A percentile compares a stretch with the other conserved stretches of the same genome.
Conservation (phyloP, 1,140 invertebrate species). For the Ooceraea biroi region DNA sequence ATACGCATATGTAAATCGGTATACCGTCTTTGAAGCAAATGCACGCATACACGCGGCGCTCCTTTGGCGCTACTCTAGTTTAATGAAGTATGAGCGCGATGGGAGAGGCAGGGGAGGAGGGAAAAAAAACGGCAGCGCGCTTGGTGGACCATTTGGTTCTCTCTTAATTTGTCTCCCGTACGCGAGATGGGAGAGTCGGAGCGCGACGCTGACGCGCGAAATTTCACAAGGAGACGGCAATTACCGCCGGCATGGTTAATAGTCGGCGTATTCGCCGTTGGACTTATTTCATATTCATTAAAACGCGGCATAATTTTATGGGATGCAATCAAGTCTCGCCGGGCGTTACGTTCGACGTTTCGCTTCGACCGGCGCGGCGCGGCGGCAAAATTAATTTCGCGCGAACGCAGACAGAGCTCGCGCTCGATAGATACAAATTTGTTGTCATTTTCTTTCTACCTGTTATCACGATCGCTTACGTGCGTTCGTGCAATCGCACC, state of each 20-base stretch:
- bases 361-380: neutral
- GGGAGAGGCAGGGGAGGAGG: neutral
- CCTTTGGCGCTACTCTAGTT: slow-evolving; percentile 51
- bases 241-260: slow-evolving; percentile 61
- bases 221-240: slow-evolving; percentile 65
- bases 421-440: too few species aligned
- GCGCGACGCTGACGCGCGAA: slow-evolving; percentile 32
- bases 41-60: slow-evolving; percentile 25
- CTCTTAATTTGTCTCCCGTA: slow-evolving; percentile 60
- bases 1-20: slow-evolving; percentile 31
- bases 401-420: neutral
- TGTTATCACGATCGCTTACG: neutral
- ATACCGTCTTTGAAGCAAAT: slow-evolving; percentile 37
- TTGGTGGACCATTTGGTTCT: slow-evolving; percentile 35
- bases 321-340: slow-evolving; percentile 38
- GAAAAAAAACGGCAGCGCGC: slow-evolving; percentile 25
- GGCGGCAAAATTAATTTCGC: slow-evolving; percentile 14
- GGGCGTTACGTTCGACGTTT: neutral
- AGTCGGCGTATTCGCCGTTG: slow-evolving; percentile 30
- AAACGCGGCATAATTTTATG: slow-evolving; percentile 42
- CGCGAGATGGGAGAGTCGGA: slow-evolving; percentile 33
- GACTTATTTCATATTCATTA: slow-evolving; percentile 61
- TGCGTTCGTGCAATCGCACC: neutral
- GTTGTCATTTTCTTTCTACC: neutral
- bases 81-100: slow-evolving; percentile 49